phyloP scores from a whole-genome alignment of 2,797 vertebrate species.

The Dicrostonyx torquatus region DNA sequence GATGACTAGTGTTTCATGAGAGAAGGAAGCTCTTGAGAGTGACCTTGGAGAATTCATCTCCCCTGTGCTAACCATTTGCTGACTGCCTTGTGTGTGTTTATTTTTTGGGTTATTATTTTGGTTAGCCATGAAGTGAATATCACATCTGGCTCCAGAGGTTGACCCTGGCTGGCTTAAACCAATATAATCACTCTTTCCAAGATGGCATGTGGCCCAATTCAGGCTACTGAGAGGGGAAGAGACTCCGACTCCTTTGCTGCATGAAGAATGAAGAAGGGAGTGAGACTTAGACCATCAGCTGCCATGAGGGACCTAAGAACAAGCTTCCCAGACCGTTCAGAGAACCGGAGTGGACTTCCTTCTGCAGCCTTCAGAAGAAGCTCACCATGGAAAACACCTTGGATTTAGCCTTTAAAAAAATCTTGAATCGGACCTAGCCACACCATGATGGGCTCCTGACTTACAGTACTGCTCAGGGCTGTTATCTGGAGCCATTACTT shows the following conservation, averaged over 20 bases:
- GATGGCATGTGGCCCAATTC: not conserved
- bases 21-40: not conserved
- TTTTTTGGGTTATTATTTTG: not conserved
- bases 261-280: not conserved
- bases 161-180: not conserved
- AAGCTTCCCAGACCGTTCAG: not conserved
- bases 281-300: not conserved
- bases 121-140: not conserved
- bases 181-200: not conserved
- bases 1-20: not conserved
- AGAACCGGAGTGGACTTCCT: not conserved
- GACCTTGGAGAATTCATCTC: constrained; percentile 1
- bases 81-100: not conserved
- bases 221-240: not conserved
- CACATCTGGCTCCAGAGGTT: not conserved
- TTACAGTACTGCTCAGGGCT: not conserved
- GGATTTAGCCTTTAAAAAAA: not conserved
- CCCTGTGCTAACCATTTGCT: not conserved
- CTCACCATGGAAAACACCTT: too few species aligned
- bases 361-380: not conserved
- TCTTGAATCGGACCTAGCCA: not conserved
- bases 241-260: not conserved
- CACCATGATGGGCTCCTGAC: not conserved
- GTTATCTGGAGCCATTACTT: not conserved
- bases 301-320: not conserved